A percentile compares a stretch with the other conserved stretches of the same genome.
phyloP scores from a whole-genome alignment of 2,113 vertebrate species.

The Vulpes lagopus region DNA sequence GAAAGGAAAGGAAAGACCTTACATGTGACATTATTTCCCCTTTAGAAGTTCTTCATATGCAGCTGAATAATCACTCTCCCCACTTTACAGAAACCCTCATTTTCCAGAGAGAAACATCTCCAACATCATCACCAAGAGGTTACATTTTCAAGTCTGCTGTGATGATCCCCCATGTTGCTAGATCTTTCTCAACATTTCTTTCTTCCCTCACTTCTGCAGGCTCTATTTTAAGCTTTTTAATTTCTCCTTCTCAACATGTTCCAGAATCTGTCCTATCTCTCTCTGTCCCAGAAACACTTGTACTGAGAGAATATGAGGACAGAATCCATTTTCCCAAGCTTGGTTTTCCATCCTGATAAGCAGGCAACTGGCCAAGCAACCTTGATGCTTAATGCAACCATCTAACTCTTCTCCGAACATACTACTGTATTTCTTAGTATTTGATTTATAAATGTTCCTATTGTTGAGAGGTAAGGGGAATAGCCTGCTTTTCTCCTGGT shows the following conservation, averaged over 20 bases:
- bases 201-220: background rate
- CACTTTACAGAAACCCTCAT: background rate
- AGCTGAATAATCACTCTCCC: background rate
- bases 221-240: background rate
- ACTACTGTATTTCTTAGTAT: background rate
- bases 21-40: background rate
- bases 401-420: background rate
- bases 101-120: background rate
- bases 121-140: background rate
- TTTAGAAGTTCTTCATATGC: background rate
- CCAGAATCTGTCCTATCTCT: background rate
- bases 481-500: background rate
- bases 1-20: background rate
- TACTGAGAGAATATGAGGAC: background rate
- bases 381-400: accelerated
- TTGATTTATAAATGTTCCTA: background rate
- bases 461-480: too few species aligned
- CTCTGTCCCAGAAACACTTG: too few species aligned
- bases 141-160: background rate
- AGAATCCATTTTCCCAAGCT: background rate
- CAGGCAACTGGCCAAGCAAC: background rate
- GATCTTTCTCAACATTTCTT: background rate
- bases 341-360: background rate
- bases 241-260: background rate
- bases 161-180: background rate